Base-by-base conservation (phyloP, 2,113 vertebrate genomes). In the Spizaetus ornatus region DNA sequence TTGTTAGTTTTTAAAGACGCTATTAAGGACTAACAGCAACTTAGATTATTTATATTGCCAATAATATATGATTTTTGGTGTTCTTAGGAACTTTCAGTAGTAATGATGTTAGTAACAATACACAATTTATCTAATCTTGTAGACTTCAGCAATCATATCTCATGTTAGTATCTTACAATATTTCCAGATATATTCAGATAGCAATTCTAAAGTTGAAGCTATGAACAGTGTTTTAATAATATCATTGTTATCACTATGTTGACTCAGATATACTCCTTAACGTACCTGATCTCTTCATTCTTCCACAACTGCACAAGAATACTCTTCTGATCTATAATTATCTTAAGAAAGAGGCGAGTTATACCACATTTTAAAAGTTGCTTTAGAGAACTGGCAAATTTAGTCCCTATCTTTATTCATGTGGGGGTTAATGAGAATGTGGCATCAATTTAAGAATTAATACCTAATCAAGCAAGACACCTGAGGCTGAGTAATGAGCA, bases 391-490 rank as follows among this genome's bases (percentile, higher is more conserved):
- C 23, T 45, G 13, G 21, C 52, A 79, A 74, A 76, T 82, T 79
- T 55, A 88, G 31, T 69, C 14, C 31, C 45, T 63, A 87, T 91
- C 55, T 94, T 93, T 95, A 82, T 92, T 85, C 66, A 86, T 88
- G 67, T 79, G 67, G 40, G 45, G 21, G 52, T 85, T 95, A 95
- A 95, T 95, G 82, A 88, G 88, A 96, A 90, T 88, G 82, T 92
- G 82, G 70, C 82, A 93, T 92, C 76, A 95, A 88, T 93, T 90
- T 90, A 86, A 82, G 71, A 90, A 96, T 96, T 96, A 97, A 95
- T 95, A 95, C 20, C 48, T 97, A 96, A 95, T 95, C 96, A 93
- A 96, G 86, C 48, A 81, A 92, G 76, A 77, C 93, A 95, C 91
- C 86, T 96, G 95, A 96, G 91, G 40, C 71, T 92, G 58, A 88